These are phyloP conservation scores for Bradypodion ventrale DNA, from an alignment of 2,797 vertebrate species.

Conservation along the genomic window DNA sequence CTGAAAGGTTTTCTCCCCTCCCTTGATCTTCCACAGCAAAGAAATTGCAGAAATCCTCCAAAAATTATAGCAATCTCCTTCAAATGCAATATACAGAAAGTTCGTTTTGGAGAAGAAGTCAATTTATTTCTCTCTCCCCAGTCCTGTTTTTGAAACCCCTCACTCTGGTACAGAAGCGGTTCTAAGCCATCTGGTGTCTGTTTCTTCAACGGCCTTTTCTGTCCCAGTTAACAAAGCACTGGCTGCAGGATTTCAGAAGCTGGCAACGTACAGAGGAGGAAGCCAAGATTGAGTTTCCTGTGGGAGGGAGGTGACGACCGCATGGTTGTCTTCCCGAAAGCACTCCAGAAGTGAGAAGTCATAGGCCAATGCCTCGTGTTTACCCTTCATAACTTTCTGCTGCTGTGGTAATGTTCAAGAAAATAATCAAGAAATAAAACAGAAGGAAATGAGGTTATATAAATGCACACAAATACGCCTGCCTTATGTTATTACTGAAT, in stretches of 20 bases:
- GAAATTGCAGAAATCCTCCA: background rate
- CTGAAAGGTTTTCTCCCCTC: too few species aligned
- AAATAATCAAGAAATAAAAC: background rate
- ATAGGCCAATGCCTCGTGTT: background rate
- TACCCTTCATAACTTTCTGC: background rate
- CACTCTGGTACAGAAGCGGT: background rate
- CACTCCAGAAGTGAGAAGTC: background rate
- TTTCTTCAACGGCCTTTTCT: background rate
- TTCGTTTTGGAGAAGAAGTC: background rate
- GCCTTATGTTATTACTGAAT: too few species aligned
- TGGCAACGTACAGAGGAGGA: conserved; percentile 18
- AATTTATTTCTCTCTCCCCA: background rate
- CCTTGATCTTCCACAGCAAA: background rate
- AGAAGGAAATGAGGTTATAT: background rate
- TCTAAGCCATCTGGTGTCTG: background rate
- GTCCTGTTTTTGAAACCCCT: background rate
- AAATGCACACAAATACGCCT: too few species aligned
- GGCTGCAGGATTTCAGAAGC: conserved; percentile 37
- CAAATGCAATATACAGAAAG: background rate
- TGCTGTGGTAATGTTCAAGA: background rate
- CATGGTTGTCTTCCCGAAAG: background rate
- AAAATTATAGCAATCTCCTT: too few species aligned
- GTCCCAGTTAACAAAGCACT: background rate
- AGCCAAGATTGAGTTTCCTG: conserved; percentile 23
- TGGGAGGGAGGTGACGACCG: background rate